These are phyloP conservation scores for Gallinago stenura DNA, from an alignment of 2,797 vertebrate genomes.

Conservation along the genomic window DNA sequence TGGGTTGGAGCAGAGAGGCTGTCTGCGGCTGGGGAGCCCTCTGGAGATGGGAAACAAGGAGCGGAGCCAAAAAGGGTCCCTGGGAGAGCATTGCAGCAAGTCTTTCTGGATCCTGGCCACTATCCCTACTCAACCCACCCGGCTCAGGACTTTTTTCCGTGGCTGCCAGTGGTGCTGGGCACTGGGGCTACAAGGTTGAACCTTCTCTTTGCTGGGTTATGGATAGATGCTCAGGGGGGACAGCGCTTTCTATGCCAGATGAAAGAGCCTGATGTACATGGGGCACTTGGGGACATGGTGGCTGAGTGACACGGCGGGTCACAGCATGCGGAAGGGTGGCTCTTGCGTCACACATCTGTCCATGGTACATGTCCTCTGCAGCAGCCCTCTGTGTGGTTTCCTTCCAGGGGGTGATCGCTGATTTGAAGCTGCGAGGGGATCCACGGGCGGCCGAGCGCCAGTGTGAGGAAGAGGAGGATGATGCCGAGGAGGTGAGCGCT, in stretches of 20 bases:
- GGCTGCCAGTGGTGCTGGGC: background rate
- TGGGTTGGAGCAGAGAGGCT: background rate
- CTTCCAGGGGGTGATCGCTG: slow-evolving; percentile 88
- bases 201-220: background rate
- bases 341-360: background rate
- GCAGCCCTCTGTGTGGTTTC: background rate
- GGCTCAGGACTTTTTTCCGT: background rate
- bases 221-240: background rate
- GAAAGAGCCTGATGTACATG: fast-evolving
- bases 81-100: background rate
- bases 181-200: background rate
- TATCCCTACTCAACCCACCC: background rate
- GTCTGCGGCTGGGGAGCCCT: background rate
- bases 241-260: fast-evolving
- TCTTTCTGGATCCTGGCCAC: background rate
- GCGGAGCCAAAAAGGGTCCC: background rate
- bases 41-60: background rate
- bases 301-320: fast-evolving
- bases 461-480: slow-evolving; percentile 93
- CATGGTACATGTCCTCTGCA: fast-evolving
- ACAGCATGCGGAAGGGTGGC: fast-evolving
- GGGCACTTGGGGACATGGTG: fast-evolving
- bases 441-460: slow-evolving; percentile 84
- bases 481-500: slow-evolving; percentile 85
- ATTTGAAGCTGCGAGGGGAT: slow-evolving; percentile 87